Evolutionary conservation across 2,113 vertebrate genomes (phyloP).

Genomic region (Argyrosomus japonicus): DNA sequence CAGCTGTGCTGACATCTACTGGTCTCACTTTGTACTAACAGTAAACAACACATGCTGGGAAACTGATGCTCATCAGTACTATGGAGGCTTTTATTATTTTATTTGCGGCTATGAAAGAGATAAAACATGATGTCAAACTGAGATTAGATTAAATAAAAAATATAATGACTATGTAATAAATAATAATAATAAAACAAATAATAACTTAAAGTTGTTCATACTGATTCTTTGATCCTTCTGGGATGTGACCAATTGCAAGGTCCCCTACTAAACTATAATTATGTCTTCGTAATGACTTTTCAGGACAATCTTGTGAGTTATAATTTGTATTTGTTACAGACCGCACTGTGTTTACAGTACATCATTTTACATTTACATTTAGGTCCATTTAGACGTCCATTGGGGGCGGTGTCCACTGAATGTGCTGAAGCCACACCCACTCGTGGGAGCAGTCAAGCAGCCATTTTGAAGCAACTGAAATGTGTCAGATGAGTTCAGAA

Average conservation of each 20-base stretch:
- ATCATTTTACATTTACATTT: neutral
- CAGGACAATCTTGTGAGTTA: neutral
- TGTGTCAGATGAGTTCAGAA: too few relatives aligned
- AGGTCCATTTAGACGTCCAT: neutral
- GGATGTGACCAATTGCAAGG: neutral
- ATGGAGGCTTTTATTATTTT: neutral
- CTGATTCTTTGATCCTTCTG: neutral
- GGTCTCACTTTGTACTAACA: slow-evolving; percentile 14
- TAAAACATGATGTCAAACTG: neutral
- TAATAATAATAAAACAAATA: too few relatives aligned
- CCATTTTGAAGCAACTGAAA: too few relatives aligned
- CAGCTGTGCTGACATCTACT: slow-evolving; percentile 66
- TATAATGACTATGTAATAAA: neutral
- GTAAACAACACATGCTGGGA: neutral
- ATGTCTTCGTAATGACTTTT: neutral
- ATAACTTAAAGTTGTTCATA: neutral
- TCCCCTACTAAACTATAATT: neutral
- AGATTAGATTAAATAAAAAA: neutral
- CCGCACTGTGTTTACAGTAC: neutral
- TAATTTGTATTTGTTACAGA: neutral
- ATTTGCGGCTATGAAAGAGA: neutral
- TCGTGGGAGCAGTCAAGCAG: too few relatives aligned
- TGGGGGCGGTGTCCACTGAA: too few relatives aligned
- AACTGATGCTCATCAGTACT: neutral
- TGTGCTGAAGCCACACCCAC: too few relatives aligned